phyloP scores from a whole-genome alignment of 2,888 invertebrate species.

The Philonicus albiceps region DNA sequence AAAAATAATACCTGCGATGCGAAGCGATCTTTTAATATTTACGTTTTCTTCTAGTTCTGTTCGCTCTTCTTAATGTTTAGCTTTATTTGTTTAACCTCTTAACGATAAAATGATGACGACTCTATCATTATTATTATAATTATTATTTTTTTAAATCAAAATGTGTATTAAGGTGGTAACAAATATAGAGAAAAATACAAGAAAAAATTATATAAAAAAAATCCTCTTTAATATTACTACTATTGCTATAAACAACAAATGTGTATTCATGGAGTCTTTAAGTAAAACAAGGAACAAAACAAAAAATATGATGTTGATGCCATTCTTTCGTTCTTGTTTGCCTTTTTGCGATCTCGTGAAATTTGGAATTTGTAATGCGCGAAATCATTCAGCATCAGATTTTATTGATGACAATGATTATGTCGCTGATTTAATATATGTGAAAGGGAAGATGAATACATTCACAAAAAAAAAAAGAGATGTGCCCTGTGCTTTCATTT shows the following conservation, averaged over 20 bases:
- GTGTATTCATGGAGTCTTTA: neutral
- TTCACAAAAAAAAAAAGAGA: neutral
- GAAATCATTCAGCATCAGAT: neutral
- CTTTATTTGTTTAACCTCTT: conserved; percentile 28
- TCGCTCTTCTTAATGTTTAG: conserved; percentile 34
- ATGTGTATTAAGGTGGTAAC: conserved; percentile 39
- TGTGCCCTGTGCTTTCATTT: neutral
- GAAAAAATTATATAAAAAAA: conserved; percentile 19
- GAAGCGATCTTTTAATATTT: neutral
- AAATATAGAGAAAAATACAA: conserved; percentile 37
- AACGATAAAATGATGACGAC: neutral
- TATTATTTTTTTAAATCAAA: conserved; percentile 31
- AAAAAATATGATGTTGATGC: neutral
- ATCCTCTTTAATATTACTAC: conserved; percentile 21
- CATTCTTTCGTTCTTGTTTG: neutral
- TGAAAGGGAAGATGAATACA: neutral
- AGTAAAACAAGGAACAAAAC: neutral
- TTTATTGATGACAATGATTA: neutral
- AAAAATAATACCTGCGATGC: neutral
- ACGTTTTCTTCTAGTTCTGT: conserved; percentile 20
- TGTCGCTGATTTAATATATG: neutral
- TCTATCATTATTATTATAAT: neutral
- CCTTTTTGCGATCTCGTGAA: neutral
- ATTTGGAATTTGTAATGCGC: neutral
- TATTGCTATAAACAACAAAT: conserved; percentile 1